Percentiles rank a stretch among this genome's conserved stretches.
Evolutionary conservation across 2,113 vertebrate species (phyloP).

Genomic region (Ia io): DNA sequence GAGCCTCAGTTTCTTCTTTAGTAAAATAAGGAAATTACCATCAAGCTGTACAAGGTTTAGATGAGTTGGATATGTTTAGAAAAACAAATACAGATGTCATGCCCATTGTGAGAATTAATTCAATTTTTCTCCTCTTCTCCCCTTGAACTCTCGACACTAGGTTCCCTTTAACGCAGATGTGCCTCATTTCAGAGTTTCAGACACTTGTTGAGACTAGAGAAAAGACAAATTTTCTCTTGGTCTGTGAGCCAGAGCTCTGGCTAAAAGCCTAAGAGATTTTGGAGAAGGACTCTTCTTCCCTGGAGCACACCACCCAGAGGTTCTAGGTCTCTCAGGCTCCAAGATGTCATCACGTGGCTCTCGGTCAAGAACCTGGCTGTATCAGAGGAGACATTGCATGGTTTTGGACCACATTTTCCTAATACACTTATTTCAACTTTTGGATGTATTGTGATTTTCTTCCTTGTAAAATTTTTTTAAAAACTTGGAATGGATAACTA

Average conservation of each 20-base stretch:
- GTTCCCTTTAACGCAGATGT: background rate
- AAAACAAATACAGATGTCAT: background rate
- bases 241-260: background rate
- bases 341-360: background rate
- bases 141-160: background rate
- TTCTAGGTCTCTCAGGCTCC: background rate
- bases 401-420: background rate
- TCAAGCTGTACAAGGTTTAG: background rate
- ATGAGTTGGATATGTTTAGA: background rate
- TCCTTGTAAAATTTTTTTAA: background rate
- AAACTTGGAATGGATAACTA: constrained; percentile 29
- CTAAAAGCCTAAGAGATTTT: background rate
- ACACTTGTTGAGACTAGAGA: background rate
- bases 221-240: background rate
- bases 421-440: background rate
- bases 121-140: background rate
- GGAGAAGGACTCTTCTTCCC: background rate
- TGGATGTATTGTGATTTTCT: constrained; percentile 1
- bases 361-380: background rate
- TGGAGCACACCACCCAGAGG: background rate
- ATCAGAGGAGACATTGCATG: background rate
- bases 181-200: background rate
- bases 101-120: background rate
- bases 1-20: background rate
- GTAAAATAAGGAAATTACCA: background rate